Conservation (phyloP, 2,113 vertebrate genomes). For the Scomber colias region DNA sequence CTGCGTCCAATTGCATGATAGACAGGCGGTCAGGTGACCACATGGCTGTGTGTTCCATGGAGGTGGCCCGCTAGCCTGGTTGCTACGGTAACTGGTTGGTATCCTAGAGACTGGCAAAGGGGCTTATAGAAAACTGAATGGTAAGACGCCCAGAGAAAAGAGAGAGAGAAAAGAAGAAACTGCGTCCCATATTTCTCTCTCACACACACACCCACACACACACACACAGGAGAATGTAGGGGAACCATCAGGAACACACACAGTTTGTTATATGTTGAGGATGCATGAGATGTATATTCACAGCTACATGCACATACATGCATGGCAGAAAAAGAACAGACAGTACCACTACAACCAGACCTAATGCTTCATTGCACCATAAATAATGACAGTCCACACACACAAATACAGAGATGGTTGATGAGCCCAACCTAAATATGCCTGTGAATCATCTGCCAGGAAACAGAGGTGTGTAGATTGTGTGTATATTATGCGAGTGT, state of each 20-base stretch:
- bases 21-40: conserved; percentile 63
- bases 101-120: conserved; percentile 76
- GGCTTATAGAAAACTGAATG: conserved; percentile 71
- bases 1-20: conserved; percentile 57
- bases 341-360: conserved; percentile 18
- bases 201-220: not conserved
- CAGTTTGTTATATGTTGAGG: too few species aligned
- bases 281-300: conserved; percentile 35
- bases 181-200: not conserved
- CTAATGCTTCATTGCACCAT: conserved; percentile 35
- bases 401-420: not conserved
- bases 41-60: conserved; percentile 50
- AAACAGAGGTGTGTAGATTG: not conserved
- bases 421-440: not conserved
- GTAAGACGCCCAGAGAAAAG: conserved; percentile 33
- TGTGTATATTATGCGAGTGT: not conserved
- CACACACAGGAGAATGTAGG: not conserved
- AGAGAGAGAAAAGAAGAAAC: conserved; percentile 8
- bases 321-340: not conserved
- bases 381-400: conserved; percentile 34
- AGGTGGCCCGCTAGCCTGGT: conserved; percentile 67
- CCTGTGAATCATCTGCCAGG: conserved; percentile 33
- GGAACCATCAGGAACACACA: not conserved
- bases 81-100: conserved; percentile 78
- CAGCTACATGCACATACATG: conserved; percentile 30